These are phyloP conservation scores for Myathropa florea DNA, from an alignment of 2,888 invertebrate species.

Conservation along the genomic window DNA sequence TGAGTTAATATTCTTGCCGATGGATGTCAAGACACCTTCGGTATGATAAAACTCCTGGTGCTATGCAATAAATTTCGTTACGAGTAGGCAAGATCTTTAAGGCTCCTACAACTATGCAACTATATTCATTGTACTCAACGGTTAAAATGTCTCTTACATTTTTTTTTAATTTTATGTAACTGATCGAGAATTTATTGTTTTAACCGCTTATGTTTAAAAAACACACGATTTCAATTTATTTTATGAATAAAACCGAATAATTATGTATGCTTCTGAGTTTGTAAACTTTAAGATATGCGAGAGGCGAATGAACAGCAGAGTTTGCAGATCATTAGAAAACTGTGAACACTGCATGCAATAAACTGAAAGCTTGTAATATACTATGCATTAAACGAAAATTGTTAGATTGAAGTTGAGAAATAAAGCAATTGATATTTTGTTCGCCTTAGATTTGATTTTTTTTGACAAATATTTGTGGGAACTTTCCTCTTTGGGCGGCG, in stretches of 20 bases:
- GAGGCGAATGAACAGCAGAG: background rate
- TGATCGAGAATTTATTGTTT: constrained; percentile 33
- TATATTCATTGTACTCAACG: constrained; percentile 51
- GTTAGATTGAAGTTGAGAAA: constrained; percentile 39
- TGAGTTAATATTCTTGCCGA: constrained; percentile 60
- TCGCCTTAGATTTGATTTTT: background rate
- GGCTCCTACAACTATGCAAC: constrained; percentile 30
- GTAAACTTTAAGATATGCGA: constrained; percentile 6
- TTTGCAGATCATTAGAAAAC: background rate
- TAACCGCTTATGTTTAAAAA: constrained; percentile 23
- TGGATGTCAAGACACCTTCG: constrained; percentile 57
- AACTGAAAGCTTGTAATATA: background rate
- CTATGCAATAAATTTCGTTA: constrained; percentile 63
- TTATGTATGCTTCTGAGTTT: constrained; percentile 50
- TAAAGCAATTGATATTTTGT: constrained; percentile 54
- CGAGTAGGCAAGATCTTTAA: background rate
- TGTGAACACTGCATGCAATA: background rate
- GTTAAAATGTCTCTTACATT: constrained; percentile 5
- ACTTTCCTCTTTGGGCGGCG: too few relatives aligned
- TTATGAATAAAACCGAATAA: constrained; percentile 9
- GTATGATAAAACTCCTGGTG: constrained; percentile 27
- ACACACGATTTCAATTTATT: constrained; percentile 2
- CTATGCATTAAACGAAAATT: constrained; percentile 41
- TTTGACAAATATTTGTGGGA: background rate
- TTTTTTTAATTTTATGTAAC: constrained; percentile 14